Base-by-base conservation (phyloP, 2,888 invertebrate species). In the Oxyteleia sp. region DNA sequence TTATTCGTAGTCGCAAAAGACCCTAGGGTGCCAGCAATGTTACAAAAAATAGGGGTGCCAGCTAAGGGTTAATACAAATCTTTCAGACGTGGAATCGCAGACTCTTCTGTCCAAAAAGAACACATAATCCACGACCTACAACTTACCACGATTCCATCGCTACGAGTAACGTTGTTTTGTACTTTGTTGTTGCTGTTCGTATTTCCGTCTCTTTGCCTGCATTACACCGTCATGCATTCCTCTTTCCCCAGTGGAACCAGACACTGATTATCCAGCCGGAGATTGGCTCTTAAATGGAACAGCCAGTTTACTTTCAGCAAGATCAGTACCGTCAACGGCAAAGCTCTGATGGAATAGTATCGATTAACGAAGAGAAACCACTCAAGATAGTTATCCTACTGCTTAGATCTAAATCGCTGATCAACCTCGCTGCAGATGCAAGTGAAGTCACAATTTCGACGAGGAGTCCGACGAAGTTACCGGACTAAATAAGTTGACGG, bases 271-370 rank as follows among this genome's bases (percentile, higher is more conserved):
- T 75, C 75, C 64, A 55, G 41, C 55, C 35, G 51, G 71, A 75
- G 69, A 82, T 82, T 82, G 69, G 57, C 69, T 82, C 82, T 82
- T 71, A 71, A 82, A 76, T 75, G 64, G 72, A 72, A 64, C 61
- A 45, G 71, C 43, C 51, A 82, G 64, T 76, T 82, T 64, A 51
- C 76, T 71, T 43, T 64, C 57, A 51, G 64, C 45, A 63, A 75
- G 75, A 82, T 82, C 74, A 41, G 63, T 81, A 49, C 81, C 68
- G 69, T 75, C 74, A 68, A 72, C 81, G 55, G 15, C 74, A 68
- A 45, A n/a, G 8, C 57, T 45, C 45, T 57, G 49, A 79, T 38
- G 57, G 49, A 79, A 80, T 80, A 80, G 57, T 80, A 80, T 80
- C 80, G 80, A 66, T 72, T 66, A 71, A 57, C 79, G 79, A 79